Base-by-base conservation (phyloP, 2,797 vertebrate genomes). In the Pseudochaenichthys georgianus region DNA sequence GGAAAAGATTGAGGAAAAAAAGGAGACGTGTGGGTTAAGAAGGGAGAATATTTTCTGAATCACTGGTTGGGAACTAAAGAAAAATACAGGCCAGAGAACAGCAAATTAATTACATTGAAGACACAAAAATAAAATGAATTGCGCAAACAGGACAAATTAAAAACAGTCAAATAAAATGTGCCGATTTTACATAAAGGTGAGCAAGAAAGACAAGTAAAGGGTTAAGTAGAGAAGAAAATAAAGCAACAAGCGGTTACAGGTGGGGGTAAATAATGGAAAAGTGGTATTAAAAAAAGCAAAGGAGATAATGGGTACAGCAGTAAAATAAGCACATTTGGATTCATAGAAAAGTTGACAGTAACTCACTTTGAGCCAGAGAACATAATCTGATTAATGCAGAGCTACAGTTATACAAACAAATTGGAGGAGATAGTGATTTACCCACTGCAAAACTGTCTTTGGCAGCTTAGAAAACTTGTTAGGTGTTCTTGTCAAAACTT, bases 401-500 rank as follows among this genome's bases (percentile, higher is more conserved):
- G 21, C 57, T 23, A 65, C 51, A 71, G 55, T 15, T 38, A 70
- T 16, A 64, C 65, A 74, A 46, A 77, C 48, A 64, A 61, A 64
- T 38, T 12, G 38, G 8, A 13, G 46, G 64, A 74, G 76, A 73
- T 64, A 70, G 31, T 2, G 11, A 47, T 61, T 73, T 53, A 59
- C 13, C 64, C 43, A 52, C 16, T 8, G 6, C 51, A 75, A 77
- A 78, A 85, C 17, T n/a, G 70, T 42, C 65, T 78, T 63, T 77
- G 73, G 57, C 84, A 69, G 72, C 68, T 66, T 17, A 16, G 66
- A 75, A 87, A 86, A 81, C 64, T 51, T 65, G 54, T 78, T 85
- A 82, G 70, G 78, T 77, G 75, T 76, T 71, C 60, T 73, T 69
- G 80, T 90, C 80, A 70, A 64, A 80, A 75, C 74, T 53, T 13